Evolutionary conservation across 2,797 vertebrate species (phyloP).

Genomic region (Gephyroberyx darwinii): DNA sequence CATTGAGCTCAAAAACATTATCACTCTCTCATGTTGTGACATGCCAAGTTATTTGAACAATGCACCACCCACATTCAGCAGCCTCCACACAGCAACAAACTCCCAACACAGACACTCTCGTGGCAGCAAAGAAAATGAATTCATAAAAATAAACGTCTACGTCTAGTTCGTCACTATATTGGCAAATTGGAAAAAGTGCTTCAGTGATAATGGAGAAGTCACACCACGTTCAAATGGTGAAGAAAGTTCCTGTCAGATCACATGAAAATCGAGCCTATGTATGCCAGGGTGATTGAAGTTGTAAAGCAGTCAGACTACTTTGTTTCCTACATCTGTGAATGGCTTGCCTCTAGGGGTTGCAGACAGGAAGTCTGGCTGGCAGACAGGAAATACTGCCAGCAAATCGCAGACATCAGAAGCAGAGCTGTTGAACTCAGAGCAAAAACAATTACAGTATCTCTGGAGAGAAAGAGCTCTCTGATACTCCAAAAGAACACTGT

Average conservation of each 20-base stretch:
- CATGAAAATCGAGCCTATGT: not conserved
- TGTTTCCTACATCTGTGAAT: slow-evolving; percentile 28
- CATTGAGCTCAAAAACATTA: slow-evolving; percentile 5
- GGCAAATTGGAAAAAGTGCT: no score
- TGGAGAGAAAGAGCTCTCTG: slow-evolving; percentile 1
- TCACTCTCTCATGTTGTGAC: not conserved
- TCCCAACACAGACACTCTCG: not conserved
- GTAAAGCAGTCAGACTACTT: slow-evolving; percentile 13
- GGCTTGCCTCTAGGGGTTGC: slow-evolving; percentile 20
- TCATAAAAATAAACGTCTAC: no score
- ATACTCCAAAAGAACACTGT: slow-evolving; percentile 20
- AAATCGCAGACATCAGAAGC: slow-evolving; percentile 21
- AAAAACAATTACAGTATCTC: slow-evolving; percentile 22
- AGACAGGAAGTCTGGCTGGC: slow-evolving; percentile 38
- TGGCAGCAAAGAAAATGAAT: no score
- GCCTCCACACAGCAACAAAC: not conserved
- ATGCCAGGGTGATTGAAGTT: slow-evolving; percentile 8
- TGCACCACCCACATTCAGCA: not conserved
- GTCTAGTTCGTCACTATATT: no score
- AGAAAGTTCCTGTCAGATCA: not conserved
- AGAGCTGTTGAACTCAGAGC: slow-evolving; percentile 17
- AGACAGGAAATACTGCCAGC: slow-evolving; percentile 31
- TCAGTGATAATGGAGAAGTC: no score
- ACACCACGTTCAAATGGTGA: no score
- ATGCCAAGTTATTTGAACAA: not conserved